Evolutionary conservation across 1,140 invertebrate species (phyloP), one percentile per base, ranked within the genome.

Genomic region (Eulimnadia texana): DNA sequence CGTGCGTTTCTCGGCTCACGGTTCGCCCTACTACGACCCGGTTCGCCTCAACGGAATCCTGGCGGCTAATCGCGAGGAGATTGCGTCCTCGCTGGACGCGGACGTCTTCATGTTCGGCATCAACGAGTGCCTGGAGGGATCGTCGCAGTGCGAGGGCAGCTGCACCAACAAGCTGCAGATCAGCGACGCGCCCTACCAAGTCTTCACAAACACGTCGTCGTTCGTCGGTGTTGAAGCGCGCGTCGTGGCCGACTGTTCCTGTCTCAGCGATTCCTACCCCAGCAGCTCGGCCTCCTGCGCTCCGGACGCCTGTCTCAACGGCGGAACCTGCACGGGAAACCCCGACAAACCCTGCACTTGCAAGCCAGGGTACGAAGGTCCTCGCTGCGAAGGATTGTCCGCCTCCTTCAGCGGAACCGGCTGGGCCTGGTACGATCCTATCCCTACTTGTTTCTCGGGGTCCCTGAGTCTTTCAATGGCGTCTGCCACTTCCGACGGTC

Each of bases 1-100:
- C 70, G 84, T 95, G 0, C 75, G 92, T 64, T 97, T 88, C 72
- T 87, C 91, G 0, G 92, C 88, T 0, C 92, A 95, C 71, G 88
- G 87, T 0, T 93, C 90, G 0, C 92, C 92, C 0, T 94, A 93
- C 70, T 92, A 91, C 68, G 80, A 83, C 0, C 76, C 89, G 0
- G 88, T 91, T 71, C 88, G 84, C 70, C 73, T 94, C 1, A 90
- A 95, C 66, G 86, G 86, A 1, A 81, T 88, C 59, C 76, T 89
- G 16, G 77, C 80, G 3, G 74, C 78, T 23, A 77, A 86, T 66
- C 79, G 84, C 65, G 74, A 79, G 50, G 76, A 83, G 74, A 70
- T 91, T 53, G 84, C 89, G 72, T 71, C 78, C 25, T 78, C 82
- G 33, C 73, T 93, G 9, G 81, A 82, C 25, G 75, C 86, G 0